Evolutionary conservation across 2,113 vertebrate species (phyloP).

Genomic region (Mustelus asterias): DNA sequence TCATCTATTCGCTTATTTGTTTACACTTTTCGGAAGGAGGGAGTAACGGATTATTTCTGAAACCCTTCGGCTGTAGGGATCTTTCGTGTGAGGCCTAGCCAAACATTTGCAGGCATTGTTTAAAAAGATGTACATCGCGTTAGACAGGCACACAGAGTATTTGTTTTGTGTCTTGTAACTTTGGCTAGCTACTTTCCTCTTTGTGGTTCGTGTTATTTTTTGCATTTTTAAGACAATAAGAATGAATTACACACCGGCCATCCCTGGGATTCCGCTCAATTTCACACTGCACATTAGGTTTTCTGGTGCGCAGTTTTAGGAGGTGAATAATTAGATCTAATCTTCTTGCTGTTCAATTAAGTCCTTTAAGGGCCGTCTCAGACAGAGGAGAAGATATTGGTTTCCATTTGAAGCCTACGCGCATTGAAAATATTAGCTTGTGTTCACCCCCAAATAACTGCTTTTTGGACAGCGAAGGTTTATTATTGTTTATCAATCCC

Average conservation of each 20-base stretch:
- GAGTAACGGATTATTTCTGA: background rate
- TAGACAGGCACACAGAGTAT: background rate
- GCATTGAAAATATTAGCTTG: background rate
- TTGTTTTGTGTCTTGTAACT: background rate
- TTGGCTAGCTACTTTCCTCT: background rate
- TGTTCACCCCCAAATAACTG: background rate
- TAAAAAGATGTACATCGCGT: background rate
- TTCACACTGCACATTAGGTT: background rate
- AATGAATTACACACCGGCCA: background rate
- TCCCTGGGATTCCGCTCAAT: background rate
- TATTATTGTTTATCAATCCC: background rate
- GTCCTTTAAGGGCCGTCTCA: background rate
- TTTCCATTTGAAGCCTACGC: background rate
- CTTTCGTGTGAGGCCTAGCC: background rate
- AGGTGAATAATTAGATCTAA: background rate
- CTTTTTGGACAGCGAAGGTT: background rate
- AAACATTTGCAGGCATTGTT: background rate
- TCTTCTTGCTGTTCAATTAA: slow-evolving; percentile 12
- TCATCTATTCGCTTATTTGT: background rate
- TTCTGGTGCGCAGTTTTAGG: background rate
- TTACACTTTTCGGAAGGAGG: background rate
- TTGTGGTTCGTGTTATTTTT: background rate
- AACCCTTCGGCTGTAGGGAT: background rate
- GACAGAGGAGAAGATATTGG: background rate
- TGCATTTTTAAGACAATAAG: background rate